Evolutionary conservation across 2,888 invertebrate genomes (phyloP).

Genomic region (Netelia melanura): DNA sequence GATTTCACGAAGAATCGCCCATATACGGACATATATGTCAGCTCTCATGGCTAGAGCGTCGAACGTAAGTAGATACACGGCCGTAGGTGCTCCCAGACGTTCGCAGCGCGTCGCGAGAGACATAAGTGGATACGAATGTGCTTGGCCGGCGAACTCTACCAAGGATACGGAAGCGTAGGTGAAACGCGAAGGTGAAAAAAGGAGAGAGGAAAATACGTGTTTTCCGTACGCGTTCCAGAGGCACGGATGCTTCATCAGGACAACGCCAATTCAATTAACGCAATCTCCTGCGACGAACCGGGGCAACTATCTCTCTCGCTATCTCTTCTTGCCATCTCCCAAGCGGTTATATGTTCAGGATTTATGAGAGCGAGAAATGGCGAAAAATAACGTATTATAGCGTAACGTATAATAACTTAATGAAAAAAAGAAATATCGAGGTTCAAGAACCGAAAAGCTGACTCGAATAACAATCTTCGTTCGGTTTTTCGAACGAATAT

Average conservation of each 20-base stretch:
- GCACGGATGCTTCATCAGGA: constrained; percentile 52
- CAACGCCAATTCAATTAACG: constrained; percentile 61
- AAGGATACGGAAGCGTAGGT: constrained; percentile 46
- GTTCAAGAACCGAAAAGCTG: constrained; percentile 42
- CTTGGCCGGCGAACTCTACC: constrained; percentile 47
- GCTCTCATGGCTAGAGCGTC: constrained; percentile 20
- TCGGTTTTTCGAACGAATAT: not conserved
- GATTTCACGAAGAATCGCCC: not conserved
- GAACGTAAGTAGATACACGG: constrained; percentile 54
- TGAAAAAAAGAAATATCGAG: not conserved
- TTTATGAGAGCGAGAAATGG: constrained; percentile 6
- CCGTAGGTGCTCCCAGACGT: constrained; percentile 20
- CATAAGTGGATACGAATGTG: constrained; percentile 47
- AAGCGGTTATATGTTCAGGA: not conserved
- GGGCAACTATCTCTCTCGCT: constrained; percentile 3
- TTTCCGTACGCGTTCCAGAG: constrained; percentile 38
- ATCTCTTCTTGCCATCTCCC: constrained; percentile 21
- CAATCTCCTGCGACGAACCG: constrained; percentile 51
- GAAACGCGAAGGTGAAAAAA: constrained; percentile 3
- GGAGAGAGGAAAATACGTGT: constrained; percentile 47
- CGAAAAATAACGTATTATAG: not conserved
- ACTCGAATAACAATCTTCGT: constrained; percentile 58
- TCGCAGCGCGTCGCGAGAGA: constrained; percentile 1
- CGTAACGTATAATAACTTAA: too few relatives aligned
- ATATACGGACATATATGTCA: constrained; percentile 15